These are phyloP conservation scores for Sphyrna mokarran DNA, from an alignment of 2,113 vertebrate species.

Conservation along the genomic window DNA sequence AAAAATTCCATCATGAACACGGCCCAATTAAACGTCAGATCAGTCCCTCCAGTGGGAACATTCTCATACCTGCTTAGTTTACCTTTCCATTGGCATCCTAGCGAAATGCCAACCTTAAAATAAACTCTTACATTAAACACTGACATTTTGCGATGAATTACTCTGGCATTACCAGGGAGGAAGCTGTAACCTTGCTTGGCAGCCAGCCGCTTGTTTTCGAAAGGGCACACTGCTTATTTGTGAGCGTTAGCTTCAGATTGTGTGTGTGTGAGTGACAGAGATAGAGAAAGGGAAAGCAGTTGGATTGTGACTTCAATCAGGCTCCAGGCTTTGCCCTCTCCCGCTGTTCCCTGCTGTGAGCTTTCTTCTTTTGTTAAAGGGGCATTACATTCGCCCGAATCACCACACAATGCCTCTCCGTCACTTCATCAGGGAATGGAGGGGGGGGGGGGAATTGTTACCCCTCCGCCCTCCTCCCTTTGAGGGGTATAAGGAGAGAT, in stretches of 20 bases:
- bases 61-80: neutral
- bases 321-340: neutral
- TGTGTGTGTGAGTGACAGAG: neutral
- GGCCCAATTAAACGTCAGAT: too few relatives aligned
- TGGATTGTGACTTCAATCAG: neutral
- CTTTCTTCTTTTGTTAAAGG: neutral
- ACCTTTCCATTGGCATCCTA: neutral
- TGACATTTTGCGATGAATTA: constrained; percentile 12
- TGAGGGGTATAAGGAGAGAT: neutral
- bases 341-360: neutral
- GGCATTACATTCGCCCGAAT: neutral
- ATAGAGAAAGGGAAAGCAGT: neutral
- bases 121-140: neutral
- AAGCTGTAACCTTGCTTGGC: neutral
- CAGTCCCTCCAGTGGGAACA: neutral
- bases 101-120: constrained; percentile 32
- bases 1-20: neutral
- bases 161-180: neutral
- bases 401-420: neutral
- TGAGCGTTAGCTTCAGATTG: neutral
- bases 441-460: neutral
- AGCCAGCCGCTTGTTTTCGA: neutral
- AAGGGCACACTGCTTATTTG: constrained; percentile 23
- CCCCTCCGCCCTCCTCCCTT: neutral
- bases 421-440: neutral